Conservation (phyloP, 2,113 vertebrate species). For the Charina bottae region DNA sequence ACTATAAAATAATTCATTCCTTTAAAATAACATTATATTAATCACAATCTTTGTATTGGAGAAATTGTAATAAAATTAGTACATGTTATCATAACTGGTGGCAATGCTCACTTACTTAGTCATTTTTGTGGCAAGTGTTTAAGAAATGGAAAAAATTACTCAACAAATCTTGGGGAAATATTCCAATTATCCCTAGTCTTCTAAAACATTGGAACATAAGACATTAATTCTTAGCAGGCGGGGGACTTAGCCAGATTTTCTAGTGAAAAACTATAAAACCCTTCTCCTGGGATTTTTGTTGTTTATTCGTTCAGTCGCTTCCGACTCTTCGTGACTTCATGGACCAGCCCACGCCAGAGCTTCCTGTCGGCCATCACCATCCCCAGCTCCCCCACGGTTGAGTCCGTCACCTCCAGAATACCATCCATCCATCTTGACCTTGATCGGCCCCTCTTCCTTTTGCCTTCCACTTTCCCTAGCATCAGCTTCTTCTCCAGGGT, state of each 20-base stretch:
- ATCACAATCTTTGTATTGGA: neutral
- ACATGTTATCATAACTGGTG: neutral
- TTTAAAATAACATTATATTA: neutral
- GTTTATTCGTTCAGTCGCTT: no score
- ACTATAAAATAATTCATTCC: neutral
- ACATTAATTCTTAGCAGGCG: neutral
- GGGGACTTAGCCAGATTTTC: neutral
- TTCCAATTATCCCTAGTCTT: neutral
- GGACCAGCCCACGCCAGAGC: no score
- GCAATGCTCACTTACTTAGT: neutral
- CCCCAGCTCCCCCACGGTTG: no score
- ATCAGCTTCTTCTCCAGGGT: no score
- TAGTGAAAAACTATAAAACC: neutral
- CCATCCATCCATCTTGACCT: no score
- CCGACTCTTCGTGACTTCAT: no score
- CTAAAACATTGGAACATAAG: neutral
- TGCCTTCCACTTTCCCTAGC: no score
- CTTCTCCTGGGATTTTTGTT: no score
- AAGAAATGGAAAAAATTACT: neutral
- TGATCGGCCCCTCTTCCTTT: no score
- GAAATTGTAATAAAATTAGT: neutral
- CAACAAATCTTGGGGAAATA: neutral
- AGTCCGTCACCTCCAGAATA: no score
- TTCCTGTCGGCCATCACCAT: no score
- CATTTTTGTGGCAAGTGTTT: neutral